These are phyloP conservation scores for Condylostylus longicornis DNA, from an alignment of 1,140 invertebrate species.

Conservation along the genomic window DNA sequence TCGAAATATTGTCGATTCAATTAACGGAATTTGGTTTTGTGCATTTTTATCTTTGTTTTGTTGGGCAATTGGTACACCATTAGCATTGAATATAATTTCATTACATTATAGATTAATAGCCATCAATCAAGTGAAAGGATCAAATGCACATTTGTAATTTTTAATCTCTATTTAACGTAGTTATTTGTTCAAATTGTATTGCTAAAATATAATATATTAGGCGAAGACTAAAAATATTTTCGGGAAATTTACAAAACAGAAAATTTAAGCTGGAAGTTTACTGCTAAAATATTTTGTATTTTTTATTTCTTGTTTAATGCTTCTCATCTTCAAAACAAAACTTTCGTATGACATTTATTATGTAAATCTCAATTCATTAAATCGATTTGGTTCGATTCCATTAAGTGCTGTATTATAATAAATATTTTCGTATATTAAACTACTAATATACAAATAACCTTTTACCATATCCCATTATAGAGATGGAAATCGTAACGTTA, in stretches of 20 bases:
- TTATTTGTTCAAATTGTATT: not conserved
- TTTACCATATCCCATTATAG: no score
- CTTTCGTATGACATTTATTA: no score
- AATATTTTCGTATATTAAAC: not conserved
- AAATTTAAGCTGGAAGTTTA: conserved; percentile 4
- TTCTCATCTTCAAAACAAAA: no score
- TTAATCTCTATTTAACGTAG: not conserved
- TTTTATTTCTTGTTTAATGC: no score
- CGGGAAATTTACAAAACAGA: not conserved
- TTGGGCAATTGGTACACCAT: conserved; percentile 30
- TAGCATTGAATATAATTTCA: conserved; percentile 28
- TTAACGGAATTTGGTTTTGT: conserved; percentile 46
- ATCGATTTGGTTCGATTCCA: no score
- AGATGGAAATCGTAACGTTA: no score
- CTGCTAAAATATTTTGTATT: not conserved
- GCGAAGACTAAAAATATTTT: conserved; percentile 1
- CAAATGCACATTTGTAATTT: conserved; percentile 3
- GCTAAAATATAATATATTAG: not conserved
- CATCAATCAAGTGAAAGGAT: conserved; percentile 8
- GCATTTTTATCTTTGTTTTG: conserved; percentile 29
- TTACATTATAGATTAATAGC: conserved; percentile 21
- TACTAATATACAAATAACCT: not conserved
- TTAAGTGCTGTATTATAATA: no score
- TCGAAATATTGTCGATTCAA: conserved; percentile 51
- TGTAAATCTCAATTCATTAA: no score